Percentiles rank a stretch among this genome's conserved stretches.
These are phyloP conservation scores for Paracanthobrama guichenoti DNA, from an alignment of 2,113 vertebrate species.

Conservation along the genomic window DNA sequence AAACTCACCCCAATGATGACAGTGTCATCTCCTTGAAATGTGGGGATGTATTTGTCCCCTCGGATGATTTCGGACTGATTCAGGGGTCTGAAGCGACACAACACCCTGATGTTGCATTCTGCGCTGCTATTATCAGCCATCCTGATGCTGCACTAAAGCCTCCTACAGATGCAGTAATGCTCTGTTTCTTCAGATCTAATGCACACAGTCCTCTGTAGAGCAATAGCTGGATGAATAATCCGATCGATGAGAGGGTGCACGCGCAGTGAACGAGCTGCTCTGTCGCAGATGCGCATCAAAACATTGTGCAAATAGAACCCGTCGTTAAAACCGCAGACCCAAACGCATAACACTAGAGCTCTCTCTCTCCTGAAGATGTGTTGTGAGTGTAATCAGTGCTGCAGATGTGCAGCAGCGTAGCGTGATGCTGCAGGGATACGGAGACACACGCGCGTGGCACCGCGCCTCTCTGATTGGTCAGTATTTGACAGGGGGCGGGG, in stretches of 20 bases:
- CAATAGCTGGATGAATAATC: not conserved
- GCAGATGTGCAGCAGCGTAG: conserved; percentile 46
- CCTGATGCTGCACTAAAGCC: conserved; percentile 42
- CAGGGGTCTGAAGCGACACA: conserved; percentile 90
- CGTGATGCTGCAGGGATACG: conserved; percentile 46
- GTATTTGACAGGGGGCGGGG: conserved; percentile 58
- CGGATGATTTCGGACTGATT: conserved; percentile 86
- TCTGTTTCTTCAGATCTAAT: not conserved
- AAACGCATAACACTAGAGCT: not conserved
- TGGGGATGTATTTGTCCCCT: conserved; percentile 88
- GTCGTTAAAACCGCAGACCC: not conserved
- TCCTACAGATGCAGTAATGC: not conserved
- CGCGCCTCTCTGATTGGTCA: conserved; percentile 37
- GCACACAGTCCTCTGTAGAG: not conserved
- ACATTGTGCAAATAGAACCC: not conserved
- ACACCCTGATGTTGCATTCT: conserved; percentile 93
- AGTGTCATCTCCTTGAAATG: conserved; percentile 86
- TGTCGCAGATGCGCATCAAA: not conserved
- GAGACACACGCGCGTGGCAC: conserved; percentile 51
- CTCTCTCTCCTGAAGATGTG: not conserved
- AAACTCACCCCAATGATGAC: conserved; percentile 88
- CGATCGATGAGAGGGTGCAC: not conserved
- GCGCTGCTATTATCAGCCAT: conserved; percentile 84
- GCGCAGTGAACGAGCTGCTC: no score
- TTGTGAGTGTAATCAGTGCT: conserved; percentile 20